Conservation (phyloP, 2,797 vertebrate species). For the Aphelocoma californica region DNA sequence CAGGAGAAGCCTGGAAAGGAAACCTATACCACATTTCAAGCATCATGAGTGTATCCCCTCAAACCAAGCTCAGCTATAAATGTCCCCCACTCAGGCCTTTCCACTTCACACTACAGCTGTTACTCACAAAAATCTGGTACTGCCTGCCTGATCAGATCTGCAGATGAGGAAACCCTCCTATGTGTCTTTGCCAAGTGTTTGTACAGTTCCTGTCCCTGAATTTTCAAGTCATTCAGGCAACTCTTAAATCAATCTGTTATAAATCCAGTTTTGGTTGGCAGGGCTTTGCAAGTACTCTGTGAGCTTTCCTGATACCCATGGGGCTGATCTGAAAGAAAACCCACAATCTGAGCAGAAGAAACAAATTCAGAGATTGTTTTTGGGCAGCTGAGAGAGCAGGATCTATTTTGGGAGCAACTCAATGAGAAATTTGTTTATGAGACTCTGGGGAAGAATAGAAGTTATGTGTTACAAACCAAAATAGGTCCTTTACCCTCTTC, state of each 20-base stretch:
- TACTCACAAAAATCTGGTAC: not conserved
- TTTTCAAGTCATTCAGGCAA: conserved; percentile 8
- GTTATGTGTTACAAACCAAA: conserved; percentile 27
- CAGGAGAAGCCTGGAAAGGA: not conserved
- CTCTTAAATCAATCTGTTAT: conserved; percentile 10
- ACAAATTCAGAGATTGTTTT: conserved; percentile 14
- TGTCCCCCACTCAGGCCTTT: not conserved
- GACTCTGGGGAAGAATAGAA: conserved; percentile 25
- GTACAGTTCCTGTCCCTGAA: not conserved
- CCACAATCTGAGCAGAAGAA: not conserved
- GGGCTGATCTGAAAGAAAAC: conserved; percentile 9
- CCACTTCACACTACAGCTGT: not conserved
- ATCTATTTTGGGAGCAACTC: conserved; percentile 43
- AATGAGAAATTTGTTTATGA: conserved; percentile 50
- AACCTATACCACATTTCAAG: not conserved
- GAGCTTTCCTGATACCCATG: not conserved
- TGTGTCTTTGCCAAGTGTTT: not conserved
- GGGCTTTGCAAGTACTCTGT: not conserved
- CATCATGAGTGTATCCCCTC: not conserved
- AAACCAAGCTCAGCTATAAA: not conserved
- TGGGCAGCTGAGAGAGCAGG: not conserved
- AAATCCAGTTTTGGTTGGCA: conserved; percentile 33
- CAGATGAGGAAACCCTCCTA: not conserved
- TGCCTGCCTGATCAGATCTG: not conserved
- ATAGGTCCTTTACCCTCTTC: conserved; percentile 15